These are phyloP conservation scores for Scaptomyza pallida DNA, from an alignment of 1,140 invertebrate genomes.

Conservation along the genomic window DNA sequence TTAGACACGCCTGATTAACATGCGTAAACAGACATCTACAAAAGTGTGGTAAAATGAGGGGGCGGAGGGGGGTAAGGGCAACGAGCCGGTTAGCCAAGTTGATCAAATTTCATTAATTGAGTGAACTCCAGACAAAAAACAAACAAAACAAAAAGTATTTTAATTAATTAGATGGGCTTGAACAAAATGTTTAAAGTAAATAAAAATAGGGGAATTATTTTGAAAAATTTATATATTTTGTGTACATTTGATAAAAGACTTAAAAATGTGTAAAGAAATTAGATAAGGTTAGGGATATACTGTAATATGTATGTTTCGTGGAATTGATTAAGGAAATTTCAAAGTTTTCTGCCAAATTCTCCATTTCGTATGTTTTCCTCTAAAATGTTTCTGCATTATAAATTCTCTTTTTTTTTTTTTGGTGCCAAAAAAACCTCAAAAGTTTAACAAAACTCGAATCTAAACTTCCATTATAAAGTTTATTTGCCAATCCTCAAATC, in stretches of 20 bases:
- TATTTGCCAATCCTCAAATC: no score
- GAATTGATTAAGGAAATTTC: no score
- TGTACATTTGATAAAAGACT: background rate
- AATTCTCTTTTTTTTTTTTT: background rate
- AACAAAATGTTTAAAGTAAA: background rate
- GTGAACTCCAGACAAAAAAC: slow-evolving; percentile 47
- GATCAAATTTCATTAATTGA: slow-evolving; percentile 79
- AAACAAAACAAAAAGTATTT: slow-evolving; percentile 56
- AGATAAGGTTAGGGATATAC: background rate
- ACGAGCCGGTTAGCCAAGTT: slow-evolving; percentile 31
- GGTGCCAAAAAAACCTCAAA: no score
- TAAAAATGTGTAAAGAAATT: background rate
- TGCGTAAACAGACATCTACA: slow-evolving; percentile 45
- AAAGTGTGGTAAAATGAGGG: background rate
- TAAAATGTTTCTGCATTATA: background rate
- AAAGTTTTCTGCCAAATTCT: no score
- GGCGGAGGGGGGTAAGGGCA: background rate
- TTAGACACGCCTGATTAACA: slow-evolving; percentile 64
- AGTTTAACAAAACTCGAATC: no score
- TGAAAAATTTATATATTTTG: background rate
- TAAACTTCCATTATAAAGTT: background rate
- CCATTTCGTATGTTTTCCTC: no score
- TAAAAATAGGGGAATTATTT: background rate
- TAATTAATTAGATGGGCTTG: slow-evolving; percentile 6
- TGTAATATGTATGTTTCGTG: no score